These are phyloP conservation scores for Abrostola triplasia DNA, from an alignment of 2,888 invertebrate species.

Conservation along the genomic window DNA sequence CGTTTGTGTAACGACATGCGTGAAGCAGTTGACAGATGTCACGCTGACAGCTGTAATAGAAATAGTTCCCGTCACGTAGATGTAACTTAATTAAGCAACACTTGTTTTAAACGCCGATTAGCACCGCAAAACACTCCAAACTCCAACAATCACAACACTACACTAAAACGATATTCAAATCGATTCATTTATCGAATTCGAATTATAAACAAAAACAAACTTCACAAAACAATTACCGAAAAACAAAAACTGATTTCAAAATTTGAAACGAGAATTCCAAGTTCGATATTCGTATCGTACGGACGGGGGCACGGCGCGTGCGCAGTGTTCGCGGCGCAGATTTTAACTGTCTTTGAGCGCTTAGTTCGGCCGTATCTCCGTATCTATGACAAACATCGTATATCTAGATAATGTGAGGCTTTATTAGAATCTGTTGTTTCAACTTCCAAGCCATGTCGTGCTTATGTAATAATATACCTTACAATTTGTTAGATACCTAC, in stretches of 20 bases:
- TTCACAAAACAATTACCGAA: conserved; percentile 23
- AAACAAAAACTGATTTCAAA: conserved; percentile 30
- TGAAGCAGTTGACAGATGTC: conserved; percentile 52
- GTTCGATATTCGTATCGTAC: conserved; percentile 59
- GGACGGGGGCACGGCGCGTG: conserved; percentile 74
- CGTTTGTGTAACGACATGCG: conserved; percentile 48
- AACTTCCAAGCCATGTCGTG: conserved; percentile 6
- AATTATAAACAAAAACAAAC: conserved; percentile 19
- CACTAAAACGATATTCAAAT: conserved; percentile 32
- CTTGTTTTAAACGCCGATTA: conserved; percentile 47
- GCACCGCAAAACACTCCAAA: conserved; percentile 38
- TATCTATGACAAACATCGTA: conserved; percentile 62
- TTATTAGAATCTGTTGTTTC: conserved; percentile 35
- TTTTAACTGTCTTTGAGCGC: conserved; percentile 76
- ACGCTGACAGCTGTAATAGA: conserved; percentile 49
- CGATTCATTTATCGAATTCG: conserved; percentile 15
- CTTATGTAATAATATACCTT: conserved; percentile 41
- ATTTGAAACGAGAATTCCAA: conserved; percentile 54
- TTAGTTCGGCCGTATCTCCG: conserved; percentile 57
- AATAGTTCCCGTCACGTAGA: conserved; percentile 30
- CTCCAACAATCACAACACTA: conserved; percentile 44
- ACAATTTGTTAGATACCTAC: conserved; percentile 2
- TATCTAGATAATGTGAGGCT: conserved; percentile 56
- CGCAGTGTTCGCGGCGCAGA: conserved; percentile 79
- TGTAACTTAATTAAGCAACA: conserved; percentile 27